phyloP scores from a whole-genome alignment of 2,888 invertebrate genomes.

The Tachina grossa region DNA sequence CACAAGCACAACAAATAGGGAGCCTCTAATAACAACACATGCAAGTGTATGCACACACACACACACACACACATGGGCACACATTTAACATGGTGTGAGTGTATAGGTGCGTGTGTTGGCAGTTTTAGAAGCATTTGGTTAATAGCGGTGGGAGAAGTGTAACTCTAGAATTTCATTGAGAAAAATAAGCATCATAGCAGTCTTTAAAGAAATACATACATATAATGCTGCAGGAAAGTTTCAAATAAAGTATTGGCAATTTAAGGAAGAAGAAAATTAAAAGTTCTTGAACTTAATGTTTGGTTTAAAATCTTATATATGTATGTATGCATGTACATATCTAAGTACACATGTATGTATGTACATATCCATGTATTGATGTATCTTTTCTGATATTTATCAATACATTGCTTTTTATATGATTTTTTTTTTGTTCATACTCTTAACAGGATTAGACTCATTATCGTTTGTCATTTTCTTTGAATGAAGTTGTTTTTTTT shows the following conservation, averaged over 20 bases:
- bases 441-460: conserved; percentile 53
- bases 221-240: not conserved
- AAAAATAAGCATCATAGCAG: not conserved
- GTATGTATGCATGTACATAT: not conserved
- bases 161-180: conserved; percentile 29
- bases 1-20: not conserved
- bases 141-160: not conserved
- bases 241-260: not conserved
- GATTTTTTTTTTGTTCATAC: not conserved
- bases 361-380: not conserved
- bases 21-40: not conserved
- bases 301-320: not conserved
- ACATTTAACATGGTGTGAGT: not conserved
- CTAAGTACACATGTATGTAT: not conserved
- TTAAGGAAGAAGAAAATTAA: not conserved
- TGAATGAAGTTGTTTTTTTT: conserved; percentile 30
- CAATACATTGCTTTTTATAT: not conserved
- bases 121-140: not conserved
- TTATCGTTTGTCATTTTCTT: conserved; percentile 57
- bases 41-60: conserved; percentile 60
- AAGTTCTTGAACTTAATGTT: not conserved
- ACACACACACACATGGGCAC: conserved; percentile 22
- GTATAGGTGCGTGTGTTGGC: not conserved
- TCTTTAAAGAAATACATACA: conserved; percentile 8
- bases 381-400: not conserved